phyloP scores from a whole-genome alignment of 1,140 invertebrate genomes.

The Trichonephila clavata region DNA sequence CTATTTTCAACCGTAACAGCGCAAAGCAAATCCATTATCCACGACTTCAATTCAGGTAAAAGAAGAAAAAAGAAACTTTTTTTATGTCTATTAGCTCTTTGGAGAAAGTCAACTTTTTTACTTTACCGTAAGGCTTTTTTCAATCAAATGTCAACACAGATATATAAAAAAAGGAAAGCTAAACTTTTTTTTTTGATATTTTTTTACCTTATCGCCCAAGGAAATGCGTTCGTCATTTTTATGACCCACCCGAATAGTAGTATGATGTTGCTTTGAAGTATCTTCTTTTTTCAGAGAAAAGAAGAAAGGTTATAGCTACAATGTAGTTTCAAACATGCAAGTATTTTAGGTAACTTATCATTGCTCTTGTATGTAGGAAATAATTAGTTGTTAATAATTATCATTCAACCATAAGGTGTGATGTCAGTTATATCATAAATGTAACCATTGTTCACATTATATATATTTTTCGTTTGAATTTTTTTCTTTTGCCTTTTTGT shows the following conservation, averaged over 20 bases:
- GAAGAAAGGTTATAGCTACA: conserved; percentile 2
- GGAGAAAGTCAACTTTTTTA: conserved; percentile 50
- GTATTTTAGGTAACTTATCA: conserved; percentile 40
- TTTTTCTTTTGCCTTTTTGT: conserved; percentile 31
- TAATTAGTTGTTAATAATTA: conserved; percentile 41
- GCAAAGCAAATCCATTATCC: conserved; percentile 42
- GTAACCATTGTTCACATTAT: no score
- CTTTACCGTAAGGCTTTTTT: conserved; percentile 63
- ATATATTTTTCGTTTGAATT: conserved; percentile 15
- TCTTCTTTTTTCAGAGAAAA: conserved; percentile 46
- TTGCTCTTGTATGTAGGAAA: conserved; percentile 35
- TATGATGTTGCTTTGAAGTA: conserved; percentile 44
- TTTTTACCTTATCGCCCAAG: conserved; percentile 54
- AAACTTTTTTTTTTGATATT: conserved; percentile 26
- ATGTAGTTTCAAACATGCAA: conserved; percentile 12
- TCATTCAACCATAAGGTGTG: not conserved
- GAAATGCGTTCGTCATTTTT: conserved; percentile 71
- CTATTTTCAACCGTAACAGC: conserved; percentile 42
- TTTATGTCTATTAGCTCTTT: conserved; percentile 55
- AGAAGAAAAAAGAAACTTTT: conserved; percentile 25
- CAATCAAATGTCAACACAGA: conserved; percentile 71
- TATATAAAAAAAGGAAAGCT: conserved; percentile 39
- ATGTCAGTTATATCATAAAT: no score
- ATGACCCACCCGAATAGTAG: conserved; percentile 42
- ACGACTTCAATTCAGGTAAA: conserved; percentile 70